These are phyloP conservation scores for Psittacula derbiana DNA, from an alignment of 2,797 vertebrate species.

Conservation along the genomic window DNA sequence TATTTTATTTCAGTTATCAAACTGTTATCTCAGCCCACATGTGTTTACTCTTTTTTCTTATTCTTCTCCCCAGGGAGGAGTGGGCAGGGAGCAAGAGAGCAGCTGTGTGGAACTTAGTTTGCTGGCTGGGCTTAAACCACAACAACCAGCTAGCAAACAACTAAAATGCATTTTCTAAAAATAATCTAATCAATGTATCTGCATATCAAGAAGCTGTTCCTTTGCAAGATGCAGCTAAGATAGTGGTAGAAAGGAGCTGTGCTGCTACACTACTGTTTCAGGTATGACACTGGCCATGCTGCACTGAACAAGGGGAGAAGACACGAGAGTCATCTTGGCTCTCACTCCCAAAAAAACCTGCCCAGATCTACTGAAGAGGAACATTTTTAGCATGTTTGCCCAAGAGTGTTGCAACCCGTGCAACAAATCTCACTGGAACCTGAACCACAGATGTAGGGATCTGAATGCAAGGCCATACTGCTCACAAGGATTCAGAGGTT, in stretches of 20 bases:
- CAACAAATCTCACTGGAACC: not conserved
- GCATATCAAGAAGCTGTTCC: not conserved
- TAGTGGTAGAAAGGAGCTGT: not conserved
- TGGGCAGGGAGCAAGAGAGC: not conserved
- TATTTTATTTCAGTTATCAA: not conserved
- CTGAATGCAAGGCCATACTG: not conserved
- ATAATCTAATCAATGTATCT: not conserved
- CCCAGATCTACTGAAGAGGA: not conserved
- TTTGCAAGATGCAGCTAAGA: not conserved
- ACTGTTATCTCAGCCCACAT: not conserved
- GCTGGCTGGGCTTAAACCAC: not conserved
- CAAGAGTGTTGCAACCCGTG: accelerated
- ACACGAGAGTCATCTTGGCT: not conserved
- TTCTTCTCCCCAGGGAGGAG: not conserved
- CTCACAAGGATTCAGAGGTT: not conserved
- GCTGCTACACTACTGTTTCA: not conserved
- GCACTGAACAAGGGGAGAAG: not conserved
- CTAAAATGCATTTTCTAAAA: not conserved
- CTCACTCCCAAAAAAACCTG: accelerated
- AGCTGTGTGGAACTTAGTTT: not conserved
- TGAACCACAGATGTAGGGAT: not conserved
- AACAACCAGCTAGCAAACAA: not conserved
- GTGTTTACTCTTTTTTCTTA: not conserved
- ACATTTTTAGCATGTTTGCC: not conserved
- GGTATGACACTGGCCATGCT: not conserved